These are phyloP conservation scores for Drosophila flavopinicola DNA, from an alignment of 2,888 invertebrate species.

Conservation along the genomic window DNA sequence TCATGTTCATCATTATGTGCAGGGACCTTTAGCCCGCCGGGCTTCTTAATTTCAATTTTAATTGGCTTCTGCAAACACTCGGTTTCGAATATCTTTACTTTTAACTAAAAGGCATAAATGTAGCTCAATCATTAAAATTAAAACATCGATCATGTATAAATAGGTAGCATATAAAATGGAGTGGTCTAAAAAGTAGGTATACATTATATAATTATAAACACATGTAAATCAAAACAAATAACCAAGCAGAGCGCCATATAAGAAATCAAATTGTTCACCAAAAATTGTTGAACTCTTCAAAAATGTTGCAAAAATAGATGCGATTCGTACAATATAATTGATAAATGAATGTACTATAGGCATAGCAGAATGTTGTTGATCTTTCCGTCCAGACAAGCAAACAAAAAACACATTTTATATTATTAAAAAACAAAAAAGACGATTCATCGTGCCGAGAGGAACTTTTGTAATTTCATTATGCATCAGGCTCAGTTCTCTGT, in stretches of 20 bases:
- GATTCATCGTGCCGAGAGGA: constrained; percentile 32
- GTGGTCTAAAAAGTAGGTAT: constrained; percentile 15
- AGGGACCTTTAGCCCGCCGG: constrained; percentile 13
- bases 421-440: constrained; percentile 9
- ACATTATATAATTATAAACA: constrained; percentile 36
- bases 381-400: constrained; percentile 1
- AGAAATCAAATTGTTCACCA: constrained; percentile 26
- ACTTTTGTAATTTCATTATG: constrained; percentile 20
- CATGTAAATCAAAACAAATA: constrained; percentile 74
- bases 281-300: constrained; percentile 6
- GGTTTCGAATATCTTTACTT: constrained; percentile 73
- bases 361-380: constrained; percentile 7
- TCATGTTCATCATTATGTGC: constrained; percentile 11
- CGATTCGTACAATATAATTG: constrained; percentile 18
- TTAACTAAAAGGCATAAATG: constrained; percentile 68
- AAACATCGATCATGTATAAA: constrained; percentile 25
- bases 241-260: constrained; percentile 60
- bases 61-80: constrained; percentile 66
- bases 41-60: constrained; percentile 54
- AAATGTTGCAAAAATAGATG: constrained; percentile 9
- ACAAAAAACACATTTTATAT: constrained; percentile 1
- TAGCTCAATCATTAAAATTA: constrained; percentile 54
- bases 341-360: not conserved
- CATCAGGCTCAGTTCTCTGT: constrained; percentile 7
- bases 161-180: constrained; percentile 26